Conservation (phyloP, 1,140 invertebrate species). For the Octopus sinensis region DNA sequence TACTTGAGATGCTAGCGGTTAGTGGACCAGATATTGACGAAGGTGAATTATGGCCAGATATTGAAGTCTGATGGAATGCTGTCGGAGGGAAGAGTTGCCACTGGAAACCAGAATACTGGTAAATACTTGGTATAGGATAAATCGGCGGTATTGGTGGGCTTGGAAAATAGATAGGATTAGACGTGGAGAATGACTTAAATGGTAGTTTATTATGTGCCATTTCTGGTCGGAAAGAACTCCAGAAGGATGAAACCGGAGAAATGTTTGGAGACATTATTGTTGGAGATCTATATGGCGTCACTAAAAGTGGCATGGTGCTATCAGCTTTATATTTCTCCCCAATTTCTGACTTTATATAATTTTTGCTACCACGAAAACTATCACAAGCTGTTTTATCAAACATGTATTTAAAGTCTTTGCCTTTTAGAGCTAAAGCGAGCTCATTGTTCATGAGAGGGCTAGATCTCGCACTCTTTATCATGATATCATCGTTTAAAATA, state of each 20-base stretch:
- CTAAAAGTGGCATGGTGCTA: not conserved
- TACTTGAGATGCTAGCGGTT: too few species aligned
- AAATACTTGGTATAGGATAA: constrained; percentile 32
- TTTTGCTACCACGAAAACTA: not conserved
- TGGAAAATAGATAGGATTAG: constrained; percentile 38
- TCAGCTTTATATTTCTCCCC: not conserved
- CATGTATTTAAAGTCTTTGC: constrained; percentile 4
- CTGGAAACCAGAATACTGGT: constrained; percentile 42
- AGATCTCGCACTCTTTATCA: not conserved
- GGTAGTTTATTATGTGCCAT: constrained; percentile 6
- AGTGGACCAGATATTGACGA: not conserved
- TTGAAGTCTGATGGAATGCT: constrained; percentile 28
- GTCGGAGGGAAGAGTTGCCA: constrained; percentile 47
- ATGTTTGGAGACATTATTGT: not conserved
- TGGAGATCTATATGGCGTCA: not conserved
- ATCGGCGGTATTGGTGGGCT: constrained; percentile 35
- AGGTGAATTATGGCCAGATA: not conserved
- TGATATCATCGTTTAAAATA: not conserved
- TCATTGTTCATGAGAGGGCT: not conserved
- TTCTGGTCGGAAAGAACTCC: constrained; percentile 5
- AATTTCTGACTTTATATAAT: not conserved
- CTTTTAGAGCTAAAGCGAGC: not conserved
- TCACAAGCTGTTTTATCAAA: not conserved
- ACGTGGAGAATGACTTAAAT: not conserved
- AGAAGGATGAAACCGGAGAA: not conserved